Evolutionary conservation across 2,113 vertebrate genomes (phyloP).

Genomic region (Dinomys branickii): DNA sequence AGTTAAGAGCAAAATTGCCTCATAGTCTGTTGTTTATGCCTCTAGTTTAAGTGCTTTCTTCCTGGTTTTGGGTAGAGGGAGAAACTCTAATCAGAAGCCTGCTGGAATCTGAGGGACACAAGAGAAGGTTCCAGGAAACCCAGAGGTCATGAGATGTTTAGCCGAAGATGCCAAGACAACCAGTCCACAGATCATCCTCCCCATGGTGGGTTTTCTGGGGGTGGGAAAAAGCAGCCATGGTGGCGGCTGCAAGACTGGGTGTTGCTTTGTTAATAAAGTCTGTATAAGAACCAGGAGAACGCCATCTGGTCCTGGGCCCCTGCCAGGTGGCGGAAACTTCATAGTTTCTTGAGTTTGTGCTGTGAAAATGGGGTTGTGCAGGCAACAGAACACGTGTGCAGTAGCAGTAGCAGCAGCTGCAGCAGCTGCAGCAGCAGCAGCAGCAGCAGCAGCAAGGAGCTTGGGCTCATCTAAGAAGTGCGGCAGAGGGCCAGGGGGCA

Average conservation of each 20-base stretch:
- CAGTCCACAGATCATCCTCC: constrained; percentile 72
- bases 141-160: constrained; percentile 50
- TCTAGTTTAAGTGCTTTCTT: constrained; percentile 15
- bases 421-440: not conserved
- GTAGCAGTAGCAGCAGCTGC: not conserved
- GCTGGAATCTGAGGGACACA: not conserved
- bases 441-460: constrained; percentile 51
- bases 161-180: constrained; percentile 10
- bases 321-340: constrained; percentile 83
- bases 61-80: not conserved
- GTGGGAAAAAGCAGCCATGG: constrained; percentile 68
- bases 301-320: constrained; percentile 80
- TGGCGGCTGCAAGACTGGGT: constrained; percentile 73
- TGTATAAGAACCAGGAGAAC: constrained; percentile 82
- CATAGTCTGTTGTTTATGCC: constrained; percentile 52
- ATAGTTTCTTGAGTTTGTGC: constrained; percentile 82
- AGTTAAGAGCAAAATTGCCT: not conserved
- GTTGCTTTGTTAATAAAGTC: constrained; percentile 84
- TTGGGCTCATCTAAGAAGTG: constrained; percentile 58
- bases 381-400: constrained; percentile 67
- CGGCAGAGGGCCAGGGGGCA: not conserved
- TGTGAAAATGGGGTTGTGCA: constrained; percentile 73
- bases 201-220: constrained; percentile 62
- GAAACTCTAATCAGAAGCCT: constrained; percentile 24
- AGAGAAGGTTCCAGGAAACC: constrained; percentile 51